Conservation (phyloP, 1,140 invertebrate species). For the Caerostris extrusa region DNA sequence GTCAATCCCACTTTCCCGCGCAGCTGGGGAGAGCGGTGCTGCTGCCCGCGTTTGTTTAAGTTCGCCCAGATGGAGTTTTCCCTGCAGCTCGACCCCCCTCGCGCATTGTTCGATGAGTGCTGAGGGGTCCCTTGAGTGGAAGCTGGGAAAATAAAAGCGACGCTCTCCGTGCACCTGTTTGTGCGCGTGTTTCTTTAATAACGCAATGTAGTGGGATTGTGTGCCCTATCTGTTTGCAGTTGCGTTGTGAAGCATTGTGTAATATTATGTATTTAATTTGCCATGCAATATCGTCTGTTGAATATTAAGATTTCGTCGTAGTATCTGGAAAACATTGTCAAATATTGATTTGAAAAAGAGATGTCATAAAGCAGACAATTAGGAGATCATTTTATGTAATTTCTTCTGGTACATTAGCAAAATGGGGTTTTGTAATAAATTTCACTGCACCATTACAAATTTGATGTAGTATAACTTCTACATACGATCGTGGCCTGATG, state of each 20-base stretch:
- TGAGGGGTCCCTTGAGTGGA: not conserved
- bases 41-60: slow-evolving; percentile 43
- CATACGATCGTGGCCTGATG: too few species aligned
- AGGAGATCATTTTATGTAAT: too few species aligned
- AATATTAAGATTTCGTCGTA: not conserved
- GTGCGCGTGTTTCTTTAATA: not conserved
- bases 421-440: too few species aligned
- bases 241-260: not conserved
- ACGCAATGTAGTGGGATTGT: not conserved
- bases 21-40: slow-evolving; percentile 52
- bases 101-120: not conserved
- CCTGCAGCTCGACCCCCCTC: not conserved
- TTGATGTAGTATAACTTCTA: too few species aligned
- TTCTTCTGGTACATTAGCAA: too few species aligned
- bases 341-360: too few species aligned
- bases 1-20: slow-evolving; percentile 53
- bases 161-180: not conserved
- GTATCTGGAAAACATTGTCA: too few species aligned
- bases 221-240: not conserved
- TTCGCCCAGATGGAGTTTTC: not conserved
- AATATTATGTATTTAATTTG: not conserved
- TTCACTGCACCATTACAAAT: too few species aligned
- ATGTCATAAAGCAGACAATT: too few species aligned
- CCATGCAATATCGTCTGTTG: not conserved
- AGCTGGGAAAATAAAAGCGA: not conserved